Evolutionary conservation across 2,797 vertebrate species (phyloP).

Genomic region (Oceanodroma leucorhoa): DNA sequence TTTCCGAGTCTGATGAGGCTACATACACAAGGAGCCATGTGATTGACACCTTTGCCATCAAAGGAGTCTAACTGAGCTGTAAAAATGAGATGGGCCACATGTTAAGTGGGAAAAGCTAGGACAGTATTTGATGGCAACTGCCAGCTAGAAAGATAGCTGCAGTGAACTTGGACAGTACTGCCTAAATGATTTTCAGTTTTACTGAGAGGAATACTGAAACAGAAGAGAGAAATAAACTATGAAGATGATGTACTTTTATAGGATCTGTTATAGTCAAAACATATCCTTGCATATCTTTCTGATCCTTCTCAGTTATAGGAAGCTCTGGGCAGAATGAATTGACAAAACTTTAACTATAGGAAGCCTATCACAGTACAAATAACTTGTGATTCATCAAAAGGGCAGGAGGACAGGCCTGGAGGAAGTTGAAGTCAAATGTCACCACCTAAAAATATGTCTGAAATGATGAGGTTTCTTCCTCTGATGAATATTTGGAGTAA

Average conservation of each 20-base stretch:
- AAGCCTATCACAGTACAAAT: not conserved
- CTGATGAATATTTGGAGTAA: slow-evolving; percentile 19
- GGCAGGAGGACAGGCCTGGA: not conserved
- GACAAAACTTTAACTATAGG: not conserved
- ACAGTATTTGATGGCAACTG: not conserved
- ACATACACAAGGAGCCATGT: not conserved
- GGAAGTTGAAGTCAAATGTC: slow-evolving; percentile 51
- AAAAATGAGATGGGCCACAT: not conserved
- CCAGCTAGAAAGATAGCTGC: not conserved
- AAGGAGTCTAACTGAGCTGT: not conserved
- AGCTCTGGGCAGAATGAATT: not conserved
- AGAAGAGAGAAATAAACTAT: not conserved
- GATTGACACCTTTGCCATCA: not conserved
- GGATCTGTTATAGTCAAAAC: not conserved
- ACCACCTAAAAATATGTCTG: slow-evolving; percentile 51
- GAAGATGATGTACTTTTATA: not conserved
- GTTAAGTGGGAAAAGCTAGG: not conserved
- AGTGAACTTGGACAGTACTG: not conserved
- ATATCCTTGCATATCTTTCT: not conserved
- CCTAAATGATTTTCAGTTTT: not conserved
- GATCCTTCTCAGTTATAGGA: not conserved
- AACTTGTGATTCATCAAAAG: slow-evolving; percentile 47
- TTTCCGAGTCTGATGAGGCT: not conserved
- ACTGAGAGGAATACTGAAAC: not conserved
- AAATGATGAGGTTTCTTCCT: slow-evolving; percentile 29